Evolutionary conservation across 2,888 invertebrate species (phyloP).

Genomic region (Rhorus exstirpatorius): DNA sequence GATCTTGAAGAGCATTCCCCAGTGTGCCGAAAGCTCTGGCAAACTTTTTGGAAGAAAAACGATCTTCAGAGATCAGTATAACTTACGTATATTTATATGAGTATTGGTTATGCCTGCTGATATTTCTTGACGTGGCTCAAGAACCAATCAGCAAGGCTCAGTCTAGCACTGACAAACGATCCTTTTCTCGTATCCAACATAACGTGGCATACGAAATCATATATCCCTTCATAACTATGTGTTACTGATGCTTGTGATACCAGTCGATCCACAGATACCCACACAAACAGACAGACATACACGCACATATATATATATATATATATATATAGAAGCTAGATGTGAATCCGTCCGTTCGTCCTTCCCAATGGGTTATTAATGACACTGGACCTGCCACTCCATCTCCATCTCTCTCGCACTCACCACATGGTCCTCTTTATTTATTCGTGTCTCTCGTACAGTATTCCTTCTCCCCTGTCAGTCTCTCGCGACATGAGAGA

Average conservation of each 20-base stretch:
- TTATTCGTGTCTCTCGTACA: constrained; percentile 53
- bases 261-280: constrained; percentile 18
- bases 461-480: constrained; percentile 41
- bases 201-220: constrained; percentile 46
- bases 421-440: constrained; percentile 53
- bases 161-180: constrained; percentile 79
- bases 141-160: constrained; percentile 77
- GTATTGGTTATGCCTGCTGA: constrained; percentile 39
- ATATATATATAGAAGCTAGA: constrained; percentile 28
- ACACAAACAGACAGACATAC: too few relatives aligned
- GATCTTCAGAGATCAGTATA: constrained; percentile 38
- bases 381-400: constrained; percentile 69
- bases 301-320: constrained; percentile 24
- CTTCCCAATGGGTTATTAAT: constrained; percentile 80
- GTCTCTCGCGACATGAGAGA: constrained; percentile 35
- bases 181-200: constrained; percentile 63
- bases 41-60: constrained; percentile 55
- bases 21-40: constrained; percentile 9
- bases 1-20: not conserved
- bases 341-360: constrained; percentile 73
- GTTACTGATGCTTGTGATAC: constrained; percentile 25
- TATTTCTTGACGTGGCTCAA: constrained; percentile 71
- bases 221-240: constrained; percentile 61
- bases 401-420: constrained; percentile 42
- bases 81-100: constrained; percentile 54